Base-by-base conservation (phyloP, 1,140 invertebrate species). In the Diuraphis noxia region DNA sequence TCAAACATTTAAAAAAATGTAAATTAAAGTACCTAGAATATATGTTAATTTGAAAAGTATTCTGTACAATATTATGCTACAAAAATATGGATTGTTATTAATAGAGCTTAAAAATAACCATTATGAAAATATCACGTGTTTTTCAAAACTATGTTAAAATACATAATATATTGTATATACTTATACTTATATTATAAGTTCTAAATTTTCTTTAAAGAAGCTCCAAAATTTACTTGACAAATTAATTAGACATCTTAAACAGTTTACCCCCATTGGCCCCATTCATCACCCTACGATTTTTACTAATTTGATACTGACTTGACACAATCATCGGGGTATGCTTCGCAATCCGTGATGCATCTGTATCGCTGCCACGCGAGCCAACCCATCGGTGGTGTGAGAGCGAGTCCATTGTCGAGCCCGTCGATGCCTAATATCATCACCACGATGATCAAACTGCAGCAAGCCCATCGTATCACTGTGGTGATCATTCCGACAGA, bases 341-440 rank as follows among this genome's bases (percentile, higher is more conserved):
- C 94, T 30, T 94, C 93, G 93, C 96, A 97, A 93, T 97, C 95
- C 1, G 94, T 95, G 89, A 96, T 95, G 93, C 96, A 97, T 81
- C 96, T 94, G 93, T 96, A 97, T 92, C 96, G 94, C 92, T 96
- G 95, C 96, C 96, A 97, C 7, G 96, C 95, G 93, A 97, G 94
- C 96, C 96, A 97, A 30, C 96, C 96, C 96, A 97, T 97, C 3
- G 96, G 96, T 13, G 96, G 96, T 40, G 95, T 95, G 43, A 93
- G 92, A 9, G 95, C 95, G 36, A 96, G 92, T 6, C 95, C 95
- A 94, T 96, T 96, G 87, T 96, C 94, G 49, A 96, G 93, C 19
- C 81, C 89, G 3, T 49, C 17, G 13, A 82, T 30, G 3, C 30
- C 10, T 46, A 0, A 0, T 25, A 92, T 38, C 0, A 92, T 38